Evolutionary conservation across 2,113 vertebrate genomes (phyloP).

Genomic region (Cynocephalus volans): DNA sequence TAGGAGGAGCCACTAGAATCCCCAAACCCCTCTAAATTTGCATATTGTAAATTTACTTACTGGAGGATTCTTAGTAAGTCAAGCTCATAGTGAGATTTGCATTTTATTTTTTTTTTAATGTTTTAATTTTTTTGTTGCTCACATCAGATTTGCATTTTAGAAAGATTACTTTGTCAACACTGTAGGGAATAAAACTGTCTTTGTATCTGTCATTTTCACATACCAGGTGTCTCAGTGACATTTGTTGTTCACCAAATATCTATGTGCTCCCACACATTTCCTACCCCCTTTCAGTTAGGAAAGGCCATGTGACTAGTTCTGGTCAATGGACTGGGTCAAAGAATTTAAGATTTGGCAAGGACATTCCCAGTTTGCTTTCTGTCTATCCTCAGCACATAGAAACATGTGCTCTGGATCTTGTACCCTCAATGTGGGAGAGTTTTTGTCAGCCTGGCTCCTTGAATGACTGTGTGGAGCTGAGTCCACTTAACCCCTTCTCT

Average conservation of each 20-base stretch:
- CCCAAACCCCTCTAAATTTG: not conserved
- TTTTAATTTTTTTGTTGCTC: no score
- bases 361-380: not conserved
- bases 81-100: not conserved
- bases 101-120: not conserved
- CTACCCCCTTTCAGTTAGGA: not conserved
- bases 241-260: not conserved
- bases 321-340: not conserved
- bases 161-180: not conserved
- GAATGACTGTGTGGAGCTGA: not conserved
- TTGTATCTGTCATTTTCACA: not conserved
- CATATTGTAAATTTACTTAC: not conserved
- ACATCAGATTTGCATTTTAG: not conserved
- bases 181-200: not conserved
- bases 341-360: not conserved
- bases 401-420: not conserved
- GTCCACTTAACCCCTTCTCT: fast-evolving
- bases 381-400: not conserved
- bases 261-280: not conserved
- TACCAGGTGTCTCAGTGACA: not conserved
- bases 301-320: not conserved
- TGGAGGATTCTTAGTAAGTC: not conserved
- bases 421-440: not conserved
- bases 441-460: not conserved
- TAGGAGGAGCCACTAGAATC: not conserved